phyloP scores from a whole-genome alignment of 2,888 invertebrate species.

The Catocala sponsa region DNA sequence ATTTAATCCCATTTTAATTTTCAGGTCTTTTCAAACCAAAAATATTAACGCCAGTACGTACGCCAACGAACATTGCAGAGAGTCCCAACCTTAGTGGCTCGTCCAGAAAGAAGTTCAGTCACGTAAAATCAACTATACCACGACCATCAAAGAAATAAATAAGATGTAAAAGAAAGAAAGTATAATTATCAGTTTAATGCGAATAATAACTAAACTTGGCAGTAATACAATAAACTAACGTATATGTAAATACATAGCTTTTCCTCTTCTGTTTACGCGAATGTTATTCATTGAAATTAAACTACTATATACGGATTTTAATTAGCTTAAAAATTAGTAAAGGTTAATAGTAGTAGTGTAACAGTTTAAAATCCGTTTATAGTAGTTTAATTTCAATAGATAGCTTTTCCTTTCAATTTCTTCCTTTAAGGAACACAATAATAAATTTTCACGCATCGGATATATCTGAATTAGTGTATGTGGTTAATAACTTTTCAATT shows the following conservation, averaged over 20 bases:
- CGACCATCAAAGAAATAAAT: constrained; percentile 69
- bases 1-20: constrained; percentile 21
- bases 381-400: too few relatives aligned
- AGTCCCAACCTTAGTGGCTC: constrained; percentile 67
- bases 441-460: constrained; percentile 55
- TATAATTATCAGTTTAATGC: constrained; percentile 28
- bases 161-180: constrained; percentile 29
- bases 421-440: constrained; percentile 22
- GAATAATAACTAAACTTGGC: constrained; percentile 32
- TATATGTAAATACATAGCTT: constrained; percentile 36
- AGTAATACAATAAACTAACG: constrained; percentile 46
- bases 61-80: constrained; percentile 52
- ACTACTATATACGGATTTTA: too few relatives aligned
- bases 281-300: too few relatives aligned
- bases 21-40: constrained; percentile 74
- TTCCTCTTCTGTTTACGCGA: too few relatives aligned
- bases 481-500: constrained; percentile 72
- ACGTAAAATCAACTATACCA: constrained; percentile 82
- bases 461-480: constrained; percentile 62
- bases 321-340: too few relatives aligned
- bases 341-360: too few relatives aligned
- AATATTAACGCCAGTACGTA: constrained; percentile 66
- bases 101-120: constrained; percentile 75
- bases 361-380: too few relatives aligned
- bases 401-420: constrained; percentile 28